Percentiles rank a stretch among this genome's conserved stretches.
Conservation (phyloP, 2,113 vertebrate genomes). For the Noturus placidus region DNA sequence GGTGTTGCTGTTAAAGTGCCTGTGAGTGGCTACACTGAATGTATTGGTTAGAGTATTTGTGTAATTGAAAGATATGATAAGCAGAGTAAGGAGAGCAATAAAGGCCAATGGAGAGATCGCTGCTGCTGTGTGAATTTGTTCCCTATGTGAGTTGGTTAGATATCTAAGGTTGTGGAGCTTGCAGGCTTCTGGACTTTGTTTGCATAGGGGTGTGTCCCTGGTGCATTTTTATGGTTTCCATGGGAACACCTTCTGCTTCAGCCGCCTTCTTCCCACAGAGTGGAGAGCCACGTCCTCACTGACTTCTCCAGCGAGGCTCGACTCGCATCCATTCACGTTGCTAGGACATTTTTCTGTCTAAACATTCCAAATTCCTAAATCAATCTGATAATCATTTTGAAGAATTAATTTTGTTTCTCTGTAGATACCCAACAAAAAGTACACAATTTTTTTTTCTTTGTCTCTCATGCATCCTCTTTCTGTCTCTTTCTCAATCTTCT, state of each 20-base stretch:
- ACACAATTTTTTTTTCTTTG: neutral
- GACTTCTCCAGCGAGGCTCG: neutral
- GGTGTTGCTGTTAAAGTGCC: too few species aligned
- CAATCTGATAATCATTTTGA: neutral
- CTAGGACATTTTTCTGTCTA: neutral
- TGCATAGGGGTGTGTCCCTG: slow-evolving; percentile 25
- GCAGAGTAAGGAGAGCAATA: neutral
- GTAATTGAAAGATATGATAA: neutral
- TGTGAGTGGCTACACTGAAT: neutral
- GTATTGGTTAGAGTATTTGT: too few species aligned
- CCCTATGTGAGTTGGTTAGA: neutral
- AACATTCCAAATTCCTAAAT: neutral
- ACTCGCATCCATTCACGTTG: neutral
- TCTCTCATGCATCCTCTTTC: neutral
- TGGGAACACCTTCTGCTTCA: slow-evolving; percentile 36
- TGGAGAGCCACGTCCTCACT: neutral
- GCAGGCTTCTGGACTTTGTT: slow-evolving; percentile 5
- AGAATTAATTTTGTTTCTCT: neutral
- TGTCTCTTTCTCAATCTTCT: neutral
- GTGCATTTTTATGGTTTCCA: slow-evolving; percentile 38
- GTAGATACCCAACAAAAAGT: neutral
- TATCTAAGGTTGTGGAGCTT: neutral
- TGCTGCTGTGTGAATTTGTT: neutral
- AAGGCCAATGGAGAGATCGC: neutral
- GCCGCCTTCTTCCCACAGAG: neutral